Evolutionary conservation across 2,888 invertebrate genomes (phyloP), one percentile per base, ranked within the genome.

Genomic region (Drosophila kanekoi): DNA sequence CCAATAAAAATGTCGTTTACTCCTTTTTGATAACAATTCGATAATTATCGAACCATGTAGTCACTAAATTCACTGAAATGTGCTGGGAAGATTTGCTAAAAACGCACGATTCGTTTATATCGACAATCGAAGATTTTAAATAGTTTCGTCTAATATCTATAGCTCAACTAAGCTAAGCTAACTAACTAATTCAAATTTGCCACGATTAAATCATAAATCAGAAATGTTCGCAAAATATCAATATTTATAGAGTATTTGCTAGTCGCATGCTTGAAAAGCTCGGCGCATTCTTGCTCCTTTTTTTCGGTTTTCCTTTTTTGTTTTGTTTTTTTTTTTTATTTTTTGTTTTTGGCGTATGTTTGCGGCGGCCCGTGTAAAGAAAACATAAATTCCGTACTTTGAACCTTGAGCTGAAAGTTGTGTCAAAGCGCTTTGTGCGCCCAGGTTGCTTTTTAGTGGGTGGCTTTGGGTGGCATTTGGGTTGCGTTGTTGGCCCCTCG

Each of bases 311-410:
- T 23, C 18, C 18, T 18, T 51, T 53, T 23, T 51, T 47, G n/a
- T n/a, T n/a, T n/a, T n/a, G n/a, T n/a, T 16, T 33, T 48, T 40
- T 49, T 37, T 13, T n/a, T n/a, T n/a, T n/a, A n/a, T n/a, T n/a
- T n/a, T n/a, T 59, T 43, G 56, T 56, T 58, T 71, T 79, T 75
- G 72, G 70, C 70, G 63, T 74, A 56, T 68, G 74, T 71, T 72
- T 76, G 76, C 61, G 75, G 66, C 61, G 56, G 75, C 43, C 64
- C 74, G 74, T 78, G 69, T 56, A 77, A 80, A 72, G 78, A 80
- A 79, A 79, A 69, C 78, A 80, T 79, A 79, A 79, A 79, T 79
- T 79, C 78, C 78, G 78, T 80, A 78, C 78, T 79, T 79, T 79
- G 78, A 79, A 79, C 78, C 78, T 79, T 77, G 77, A 79, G 69